Evolutionary conservation across 2,113 vertebrate species (phyloP), one percentile per base, ranked within the genome.

Genomic region (Martes martes): DNA sequence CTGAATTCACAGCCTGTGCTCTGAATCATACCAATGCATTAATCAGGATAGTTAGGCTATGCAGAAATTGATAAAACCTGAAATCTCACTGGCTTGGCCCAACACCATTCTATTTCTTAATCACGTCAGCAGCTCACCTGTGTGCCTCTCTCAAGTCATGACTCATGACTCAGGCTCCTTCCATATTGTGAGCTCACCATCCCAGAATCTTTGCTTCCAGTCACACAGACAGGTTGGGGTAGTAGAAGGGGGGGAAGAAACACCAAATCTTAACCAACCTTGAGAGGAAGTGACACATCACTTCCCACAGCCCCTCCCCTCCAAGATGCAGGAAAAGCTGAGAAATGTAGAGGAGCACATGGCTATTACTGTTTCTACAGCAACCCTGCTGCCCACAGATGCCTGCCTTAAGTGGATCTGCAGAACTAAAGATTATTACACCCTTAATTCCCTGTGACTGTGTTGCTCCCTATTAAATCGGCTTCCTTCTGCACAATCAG

Each of bases 301-400:
- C 59, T 94, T 59, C 26, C 18, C 11, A 1, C 5, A 31, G 42
- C 4, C 74, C n/a, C 2, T 57, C 24, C n/a, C 39, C n/a, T 87
- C 39, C 8, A 21, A 71, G 28, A 55, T 2, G 23, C n/a, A 6
- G 10, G 15, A n/a, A 16, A 94, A 42, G 28, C 39, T 80, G 15
- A n/a, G 71, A 88, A 42, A 42, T 52, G 3, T 2, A 15, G 21
- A 71, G 36, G 28, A 13, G 0, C 1, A 2, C 0, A 0, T 9
- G 33, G 55, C 18, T 36, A 11, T 65, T 36, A 9, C 2, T 31
- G 1, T 78, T 18, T 23, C 50, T 52, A 16, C 5, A 47, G 31
- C 52, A 73, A 1, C 2, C 4, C 21, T 59, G 4, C 3, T 67
- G 23, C 28, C 61, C 19, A 33, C 52, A 71, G 14, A 63, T 28